Percentiles rank a stretch among this genome's conserved stretches.
These are phyloP conservation scores for Masticophis lateralis DNA, from an alignment of 2,797 vertebrate species.

Conservation along the genomic window DNA sequence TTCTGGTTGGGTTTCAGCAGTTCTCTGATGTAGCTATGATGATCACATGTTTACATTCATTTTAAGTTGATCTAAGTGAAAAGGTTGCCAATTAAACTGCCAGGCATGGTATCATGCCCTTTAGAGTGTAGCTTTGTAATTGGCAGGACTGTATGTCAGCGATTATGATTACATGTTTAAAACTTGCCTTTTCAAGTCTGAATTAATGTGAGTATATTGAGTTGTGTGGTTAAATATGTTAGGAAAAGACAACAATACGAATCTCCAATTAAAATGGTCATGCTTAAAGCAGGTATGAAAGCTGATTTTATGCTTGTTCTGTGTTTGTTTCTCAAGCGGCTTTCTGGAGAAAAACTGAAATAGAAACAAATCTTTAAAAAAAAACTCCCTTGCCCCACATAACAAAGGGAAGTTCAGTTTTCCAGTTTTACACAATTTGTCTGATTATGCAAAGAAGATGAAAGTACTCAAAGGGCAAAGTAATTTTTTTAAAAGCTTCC, in stretches of 20 bases:
- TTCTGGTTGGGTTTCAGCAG: neutral
- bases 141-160: conserved; percentile 11
- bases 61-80: neutral
- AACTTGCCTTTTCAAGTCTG: neutral
- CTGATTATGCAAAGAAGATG: neutral
- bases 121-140: conserved; percentile 23
- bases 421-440: conserved; percentile 6
- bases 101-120: neutral
- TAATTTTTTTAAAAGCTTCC: neutral
- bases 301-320: too few species aligned
- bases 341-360: conserved; percentile 7
- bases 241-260: neutral
- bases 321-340: neutral
- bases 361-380: neutral
- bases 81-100: conserved; percentile 29
- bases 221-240: neutral
- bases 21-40: neutral
- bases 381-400: neutral
- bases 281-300: neutral
- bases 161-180: conserved; percentile 6
- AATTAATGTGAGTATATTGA: neutral
- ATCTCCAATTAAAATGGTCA: neutral
- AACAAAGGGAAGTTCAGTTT: conserved; percentile 5
- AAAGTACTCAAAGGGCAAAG: neutral
- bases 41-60: conserved; percentile 14